Base-by-base conservation (phyloP, 1,140 invertebrate species). In the Sitobion miscanthi region DNA sequence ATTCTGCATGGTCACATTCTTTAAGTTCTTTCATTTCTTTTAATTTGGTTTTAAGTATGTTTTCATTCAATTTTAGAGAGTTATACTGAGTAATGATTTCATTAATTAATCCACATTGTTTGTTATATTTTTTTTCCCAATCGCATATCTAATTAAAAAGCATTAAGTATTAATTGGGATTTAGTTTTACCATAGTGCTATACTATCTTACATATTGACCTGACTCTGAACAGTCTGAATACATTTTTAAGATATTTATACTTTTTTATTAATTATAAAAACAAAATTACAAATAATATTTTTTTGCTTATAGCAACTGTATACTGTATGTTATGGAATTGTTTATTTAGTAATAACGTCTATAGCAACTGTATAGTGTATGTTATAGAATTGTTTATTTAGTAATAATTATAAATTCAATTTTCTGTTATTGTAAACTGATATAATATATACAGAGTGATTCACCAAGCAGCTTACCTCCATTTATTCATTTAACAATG, bases 71-170 rank as follows among this genome's bases (percentile, higher is more conserved):
- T 88, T 49, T 88, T 35, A 49, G 14, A 4, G 47, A 47, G 14
- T 88, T 49, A 5, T 25, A 52, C 47, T 14, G 25, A 49, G 47
- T 35, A 20, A n/a, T 49, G 45, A 88, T 49, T 49, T 38, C 30
- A 49, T 88, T 47, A 7, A 14, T 49, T 30, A n/a, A 88, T 49
- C 8, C 11, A n/a, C 86, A 38, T 35, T 88, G 45, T 35, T 88
- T 30, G 86, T 88, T 49, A 17, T 88, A 88, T 35, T 88, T 88
- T 52, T 25, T 35, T 17, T 88, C 47, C 86, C 86, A 88, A 30
- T n/a, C 25, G n/a, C 62, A 88, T 21, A 52, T 49, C 86, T 88
- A 35, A 52, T 77, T 17, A n/a, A 77, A 77, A n/a, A 77, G n/a
- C 14, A 77, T 35, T 77, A 17, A 35, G 14, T 35, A 35, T 77